These are phyloP conservation scores for Epirrhoe alternata DNA, from an alignment of 2,888 invertebrate species.

Conservation along the genomic window DNA sequence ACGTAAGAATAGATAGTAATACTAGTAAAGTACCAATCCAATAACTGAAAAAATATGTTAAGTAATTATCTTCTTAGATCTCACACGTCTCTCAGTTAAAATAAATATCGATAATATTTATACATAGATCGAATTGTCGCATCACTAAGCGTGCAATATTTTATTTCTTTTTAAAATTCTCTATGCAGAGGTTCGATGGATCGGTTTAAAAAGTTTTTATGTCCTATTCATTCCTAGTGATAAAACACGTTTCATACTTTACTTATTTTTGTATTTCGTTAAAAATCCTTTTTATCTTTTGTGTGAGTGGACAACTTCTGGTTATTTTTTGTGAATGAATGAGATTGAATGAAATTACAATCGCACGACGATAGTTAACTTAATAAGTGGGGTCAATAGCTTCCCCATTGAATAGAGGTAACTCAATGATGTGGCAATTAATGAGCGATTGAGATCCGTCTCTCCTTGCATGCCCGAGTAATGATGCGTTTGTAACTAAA, in stretches of 20 bases:
- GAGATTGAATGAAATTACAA: conserved; percentile 19
- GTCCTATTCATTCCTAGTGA: background rate
- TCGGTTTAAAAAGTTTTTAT: background rate
- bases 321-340: background rate
- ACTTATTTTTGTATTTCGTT: too few relatives aligned
- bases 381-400: conserved; percentile 44
- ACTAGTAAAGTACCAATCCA: too few relatives aligned
- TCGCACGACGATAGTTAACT: conserved; percentile 27
- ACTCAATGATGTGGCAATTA: conserved; percentile 37
- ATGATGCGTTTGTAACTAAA: background rate
- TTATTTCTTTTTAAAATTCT: background rate
- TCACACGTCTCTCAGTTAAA: background rate
- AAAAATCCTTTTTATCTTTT: too few relatives aligned
- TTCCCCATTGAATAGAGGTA: conserved; percentile 40
- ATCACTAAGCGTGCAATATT: background rate
- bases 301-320: too few relatives aligned
- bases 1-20: too few relatives aligned
- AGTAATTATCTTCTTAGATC: background rate
- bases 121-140: background rate
- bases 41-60: too few relatives aligned
- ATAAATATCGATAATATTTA: background rate
- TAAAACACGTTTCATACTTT: too few relatives aligned
- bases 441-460: conserved; percentile 23
- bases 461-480: background rate
- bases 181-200: background rate